Base-by-base conservation (phyloP, 2,888 invertebrate species). In the Macaria liturata region DNA sequence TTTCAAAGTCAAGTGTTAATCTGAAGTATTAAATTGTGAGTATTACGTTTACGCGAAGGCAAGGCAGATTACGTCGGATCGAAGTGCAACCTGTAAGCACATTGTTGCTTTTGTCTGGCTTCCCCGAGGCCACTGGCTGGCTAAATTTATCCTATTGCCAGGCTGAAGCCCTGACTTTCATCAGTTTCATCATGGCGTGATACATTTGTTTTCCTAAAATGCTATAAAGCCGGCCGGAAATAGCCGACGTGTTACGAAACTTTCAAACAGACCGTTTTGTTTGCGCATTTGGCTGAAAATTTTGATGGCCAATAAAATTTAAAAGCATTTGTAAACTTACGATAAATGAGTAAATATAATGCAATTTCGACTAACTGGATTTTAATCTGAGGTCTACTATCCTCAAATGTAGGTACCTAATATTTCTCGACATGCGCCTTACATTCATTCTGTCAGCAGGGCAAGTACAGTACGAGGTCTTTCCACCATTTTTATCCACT, bases 101-200 rank as follows among this genome's bases (percentile, higher is more conserved):
- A 73, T 74, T 72, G 65, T 64, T 65, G 59, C 46, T 32, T 64
- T 75, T 76, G 70, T 77, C 66, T 66, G 86, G 87, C 84, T 87
- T 86, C 86, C 32, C 58, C 82, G 79, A 82, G 83, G 84, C 68
- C 81, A 64, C 64, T 65, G 45, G 71, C 68, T 64, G 54, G 67
- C 76, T 84, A 83, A 81, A 82, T 75, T 82, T 78, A 81, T 60
- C 55, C 55, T 60, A 72, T 72, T 73, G 68, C 67, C 72, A 69
- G 71, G 67, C 64, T 66, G 72, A 73, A 73, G 73, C 76, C 73
- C 68, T 72, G 70, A 53, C 31, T 52, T 20, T 20, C 20, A 20
- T 20, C 20, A 20, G 20, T 20, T 59, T 55, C 45, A 59, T 51
- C 34, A 53, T 52, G 45, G 34, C 40, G 20, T 37, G 49, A 49